phyloP scores from a whole-genome alignment of 2,113 vertebrate species.

The Malurus alboscapulatus region DNA sequence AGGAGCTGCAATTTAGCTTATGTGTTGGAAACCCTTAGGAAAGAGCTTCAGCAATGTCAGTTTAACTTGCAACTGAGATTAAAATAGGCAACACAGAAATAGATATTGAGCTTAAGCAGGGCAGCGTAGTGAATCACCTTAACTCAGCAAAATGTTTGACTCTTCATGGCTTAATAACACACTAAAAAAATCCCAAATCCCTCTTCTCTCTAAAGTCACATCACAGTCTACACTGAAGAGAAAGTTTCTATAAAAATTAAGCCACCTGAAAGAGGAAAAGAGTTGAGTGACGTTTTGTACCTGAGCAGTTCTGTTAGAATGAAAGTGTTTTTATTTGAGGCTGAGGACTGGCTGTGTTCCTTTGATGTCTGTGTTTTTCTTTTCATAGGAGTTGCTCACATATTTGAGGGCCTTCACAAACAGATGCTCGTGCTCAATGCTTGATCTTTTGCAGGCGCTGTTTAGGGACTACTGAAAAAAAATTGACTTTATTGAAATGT shows the following conservation, averaged over 20 bases:
- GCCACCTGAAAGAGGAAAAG: neutral
- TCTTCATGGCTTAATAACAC: neutral
- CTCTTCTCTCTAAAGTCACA: neutral
- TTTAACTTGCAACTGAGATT: constrained; percentile 20
- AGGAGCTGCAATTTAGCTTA: constrained; percentile 1
- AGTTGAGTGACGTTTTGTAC: neutral
- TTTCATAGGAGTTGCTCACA: fast-evolving
- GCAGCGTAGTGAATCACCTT: neutral
- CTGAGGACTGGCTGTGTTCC: neutral
- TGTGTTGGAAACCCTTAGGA: neutral
- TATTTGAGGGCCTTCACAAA: neutral
- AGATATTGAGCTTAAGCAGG: constrained; percentile 12
- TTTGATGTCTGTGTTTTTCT: neutral
- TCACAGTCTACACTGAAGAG: neutral
- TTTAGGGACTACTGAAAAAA: neutral
- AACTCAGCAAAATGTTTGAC: constrained; percentile 24
- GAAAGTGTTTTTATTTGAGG: neutral
- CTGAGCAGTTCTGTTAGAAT: neutral
- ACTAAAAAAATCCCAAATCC: neutral
- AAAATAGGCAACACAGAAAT: constrained; percentile 39
- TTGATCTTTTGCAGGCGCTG: neutral
- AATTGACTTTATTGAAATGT: neutral
- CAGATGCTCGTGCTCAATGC: neutral
- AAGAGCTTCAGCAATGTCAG: constrained; percentile 4
- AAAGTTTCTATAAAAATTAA: neutral